Conservation (phyloP, 2,797 vertebrate genomes). For the Phalanger gymnotis region DNA sequence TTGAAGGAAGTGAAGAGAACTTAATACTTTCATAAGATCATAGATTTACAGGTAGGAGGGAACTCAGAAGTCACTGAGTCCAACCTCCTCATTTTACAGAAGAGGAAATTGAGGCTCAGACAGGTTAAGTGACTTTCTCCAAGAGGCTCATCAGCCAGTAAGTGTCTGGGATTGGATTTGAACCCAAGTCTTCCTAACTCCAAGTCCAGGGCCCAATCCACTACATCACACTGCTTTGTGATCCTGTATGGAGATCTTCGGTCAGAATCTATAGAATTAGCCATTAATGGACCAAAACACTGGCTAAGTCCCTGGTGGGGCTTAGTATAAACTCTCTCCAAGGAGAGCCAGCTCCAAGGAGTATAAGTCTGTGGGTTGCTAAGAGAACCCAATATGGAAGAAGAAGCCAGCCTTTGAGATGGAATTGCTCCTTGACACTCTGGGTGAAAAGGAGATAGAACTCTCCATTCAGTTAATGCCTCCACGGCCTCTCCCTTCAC, state of each 20-base stretch:
- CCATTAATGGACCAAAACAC: not conserved
- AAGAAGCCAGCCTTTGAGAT: not conserved
- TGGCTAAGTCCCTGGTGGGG: not conserved
- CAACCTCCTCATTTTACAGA: not conserved
- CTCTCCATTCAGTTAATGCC: not conserved
- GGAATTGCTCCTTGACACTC: not conserved
- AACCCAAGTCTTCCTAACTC: not conserved
- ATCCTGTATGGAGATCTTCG: not conserved
- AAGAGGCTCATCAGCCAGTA: not conserved
- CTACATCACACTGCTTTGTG: not conserved
- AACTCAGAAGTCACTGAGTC: not conserved
- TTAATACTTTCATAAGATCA: not conserved
- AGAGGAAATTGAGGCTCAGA: not conserved
- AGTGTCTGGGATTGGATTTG: not conserved
- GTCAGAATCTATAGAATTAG: not conserved
- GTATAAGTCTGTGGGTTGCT: not conserved
- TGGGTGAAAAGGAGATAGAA: not conserved
- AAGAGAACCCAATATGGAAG: not conserved
- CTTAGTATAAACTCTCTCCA: no score
- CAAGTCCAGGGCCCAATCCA: not conserved
- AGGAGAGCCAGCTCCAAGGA: not conserved
- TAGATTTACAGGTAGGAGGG: not conserved
- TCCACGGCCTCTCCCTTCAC: not conserved
- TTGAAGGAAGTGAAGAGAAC: not conserved
- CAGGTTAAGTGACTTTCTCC: not conserved